Base-by-base conservation (phyloP, 2,797 vertebrate species). In the Anas georgica region DNA sequence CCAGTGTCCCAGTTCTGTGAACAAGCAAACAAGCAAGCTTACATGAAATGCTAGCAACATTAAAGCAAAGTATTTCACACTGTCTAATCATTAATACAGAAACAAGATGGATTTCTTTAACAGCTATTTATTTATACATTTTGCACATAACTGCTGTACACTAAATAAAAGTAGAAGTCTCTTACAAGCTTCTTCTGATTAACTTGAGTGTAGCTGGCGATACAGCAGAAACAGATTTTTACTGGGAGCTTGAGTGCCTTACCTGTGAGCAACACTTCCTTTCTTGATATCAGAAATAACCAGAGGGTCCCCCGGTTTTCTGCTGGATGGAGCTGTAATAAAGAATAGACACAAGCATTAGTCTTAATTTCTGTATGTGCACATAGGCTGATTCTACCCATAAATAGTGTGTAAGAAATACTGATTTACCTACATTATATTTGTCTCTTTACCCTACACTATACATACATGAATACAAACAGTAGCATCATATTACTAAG, bases 231-330 rank as follows among this genome's bases (percentile, higher is more conserved):
- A 58, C 1, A 22, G 64, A 11, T 21, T 86, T 82, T 56, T 78
- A 35, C 7, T 25, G 25, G 28, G n/a, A 37, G 21, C 50, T 88
- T 23, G 67, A 86, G 82, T 9, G 31, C 69, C 97, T 97, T 98
- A 99, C 99, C 99, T 99, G 98, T 99, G 99, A 41, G 99, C 99
- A 35, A 99, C 99, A 46, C 99, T 99, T 96, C 99, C 99, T 96
- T 99, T 99, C 98, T 99, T 99, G 97, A 99, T 99, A 98, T 99
- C 99, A 23, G 99, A 99, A 97, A 99, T 99, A 97, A 99, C 99
- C 88, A 99, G 98, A 50, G 99, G 98, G 73, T 99, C 99, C 12
- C 99, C 99, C 33, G 98, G 98, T 93, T 99, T 99, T 97, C 99
- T 98, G 80, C 99, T 99, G 91, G 99, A 99, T 26, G 99, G 99